Evolutionary conservation across 2,113 vertebrate genomes (phyloP).

Genomic region (Clinocottus analis): DNA sequence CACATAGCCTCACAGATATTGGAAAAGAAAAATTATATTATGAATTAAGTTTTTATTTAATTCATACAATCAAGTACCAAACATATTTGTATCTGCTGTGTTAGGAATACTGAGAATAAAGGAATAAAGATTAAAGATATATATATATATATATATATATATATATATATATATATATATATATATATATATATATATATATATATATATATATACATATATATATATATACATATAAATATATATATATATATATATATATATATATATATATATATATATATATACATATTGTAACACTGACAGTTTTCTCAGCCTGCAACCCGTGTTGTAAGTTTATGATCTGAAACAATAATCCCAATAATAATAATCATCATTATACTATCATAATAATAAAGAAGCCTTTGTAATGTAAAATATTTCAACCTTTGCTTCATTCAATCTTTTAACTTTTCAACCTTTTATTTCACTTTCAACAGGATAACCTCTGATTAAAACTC

Average conservation of each 20-base stretch:
- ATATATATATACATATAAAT: background rate
- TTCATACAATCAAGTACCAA: background rate
- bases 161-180: background rate
- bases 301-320: too few relatives aligned
- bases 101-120: background rate
- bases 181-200: background rate
- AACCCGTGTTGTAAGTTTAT: background rate
- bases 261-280: background rate
- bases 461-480: constrained; percentile 8
- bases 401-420: background rate
- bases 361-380: background rate
- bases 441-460: background rate
- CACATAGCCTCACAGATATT: background rate
- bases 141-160: too few relatives aligned
- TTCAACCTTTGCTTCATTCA: background rate
- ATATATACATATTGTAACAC: too few relatives aligned
- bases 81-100: background rate
- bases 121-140: background rate
- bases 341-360: background rate
- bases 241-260: background rate
- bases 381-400: background rate
- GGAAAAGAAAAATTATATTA: background rate
- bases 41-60: background rate
- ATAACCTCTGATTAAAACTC: background rate
- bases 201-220: background rate